Conservation (phyloP, 2,797 vertebrate species). For the Phataginus tricuspis region DNA sequence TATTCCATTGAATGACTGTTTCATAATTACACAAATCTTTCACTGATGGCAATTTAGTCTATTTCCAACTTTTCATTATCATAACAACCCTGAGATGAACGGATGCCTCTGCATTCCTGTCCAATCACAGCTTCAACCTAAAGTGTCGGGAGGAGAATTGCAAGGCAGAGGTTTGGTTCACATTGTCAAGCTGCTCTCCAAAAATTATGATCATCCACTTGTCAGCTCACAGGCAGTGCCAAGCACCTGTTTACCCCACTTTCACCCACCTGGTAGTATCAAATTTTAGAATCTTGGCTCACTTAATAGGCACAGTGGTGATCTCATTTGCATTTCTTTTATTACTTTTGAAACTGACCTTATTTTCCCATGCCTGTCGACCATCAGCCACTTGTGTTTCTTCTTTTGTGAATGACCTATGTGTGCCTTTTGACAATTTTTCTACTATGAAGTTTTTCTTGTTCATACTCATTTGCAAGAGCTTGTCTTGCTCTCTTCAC, state of each 20-base stretch:
- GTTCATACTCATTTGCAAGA: neutral
- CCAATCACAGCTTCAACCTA: neutral
- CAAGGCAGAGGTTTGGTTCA: neutral
- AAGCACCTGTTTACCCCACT: neutral
- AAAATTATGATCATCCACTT: neutral
- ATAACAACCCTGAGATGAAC: neutral
- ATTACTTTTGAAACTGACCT: neutral
- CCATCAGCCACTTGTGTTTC: neutral
- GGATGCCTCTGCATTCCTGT: neutral
- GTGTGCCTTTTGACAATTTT: neutral
- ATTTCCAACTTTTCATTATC: neutral
- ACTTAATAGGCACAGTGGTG: neutral
- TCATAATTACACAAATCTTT: neutral
- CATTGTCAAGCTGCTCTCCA: accelerated
- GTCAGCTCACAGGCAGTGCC: too few species aligned
- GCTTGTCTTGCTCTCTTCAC: neutral
- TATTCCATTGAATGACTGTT: neutral
- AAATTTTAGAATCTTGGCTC: neutral
- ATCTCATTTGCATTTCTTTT: neutral
- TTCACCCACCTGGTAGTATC: neutral
- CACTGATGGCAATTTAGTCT: neutral
- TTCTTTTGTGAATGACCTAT: neutral
- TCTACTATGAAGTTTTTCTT: neutral
- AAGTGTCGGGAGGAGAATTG: neutral
- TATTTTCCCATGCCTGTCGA: neutral